Evolutionary conservation across 2,113 vertebrate genomes (phyloP), one percentile per base, ranked within the genome.

Genomic region (Leptobrachium ailaonicum): DNA sequence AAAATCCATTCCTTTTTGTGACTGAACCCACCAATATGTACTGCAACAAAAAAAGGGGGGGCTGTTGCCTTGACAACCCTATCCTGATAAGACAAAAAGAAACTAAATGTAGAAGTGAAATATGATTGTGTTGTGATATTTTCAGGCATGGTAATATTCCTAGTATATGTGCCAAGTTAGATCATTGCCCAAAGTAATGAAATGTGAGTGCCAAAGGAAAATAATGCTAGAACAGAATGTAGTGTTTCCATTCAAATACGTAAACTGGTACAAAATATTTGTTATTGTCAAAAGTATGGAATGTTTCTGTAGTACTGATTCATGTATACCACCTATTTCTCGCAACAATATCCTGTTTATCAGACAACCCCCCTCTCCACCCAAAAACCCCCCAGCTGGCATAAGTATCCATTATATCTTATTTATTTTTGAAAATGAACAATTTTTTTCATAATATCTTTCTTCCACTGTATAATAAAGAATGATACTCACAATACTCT

Each of bases 341-440:
- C 64, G 54, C 32, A 41, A 44, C 50, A 44, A 77, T 66, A 58
- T 77, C 75, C 50, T 77, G 53, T 77, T 77, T 77, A 45, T 47
- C 54, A 56, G 47, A 14, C n/a, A 62, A 32, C 20, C 20, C 20
- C 20, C 20, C 20, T 32, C 20, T 32, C 20, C 20, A 32, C 20
- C 20, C 20, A 32, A 32, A 32, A 32, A 32, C 0, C 0, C 0
- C 20, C 20, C 20, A 32, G 20, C 20, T 32, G 20, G 20, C 20
- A 32, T 32, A 32, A 32, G 20, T 32, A 32, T 32, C 20, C 20
- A 32, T 32, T 32, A 32, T 32, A 32, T 32, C 20, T 32, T 32
- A 32, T 32, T 32, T 32, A 32, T 32, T 32, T 32, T 32, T 32
- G 20, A 32, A 32, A 32, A 32, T 32, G 20, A 32, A 32, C 20